Percentiles rank a stretch among this genome's conserved stretches.
Evolutionary conservation across 2,888 invertebrate species (phyloP).

Genomic region (Diaphora mendica): DNA sequence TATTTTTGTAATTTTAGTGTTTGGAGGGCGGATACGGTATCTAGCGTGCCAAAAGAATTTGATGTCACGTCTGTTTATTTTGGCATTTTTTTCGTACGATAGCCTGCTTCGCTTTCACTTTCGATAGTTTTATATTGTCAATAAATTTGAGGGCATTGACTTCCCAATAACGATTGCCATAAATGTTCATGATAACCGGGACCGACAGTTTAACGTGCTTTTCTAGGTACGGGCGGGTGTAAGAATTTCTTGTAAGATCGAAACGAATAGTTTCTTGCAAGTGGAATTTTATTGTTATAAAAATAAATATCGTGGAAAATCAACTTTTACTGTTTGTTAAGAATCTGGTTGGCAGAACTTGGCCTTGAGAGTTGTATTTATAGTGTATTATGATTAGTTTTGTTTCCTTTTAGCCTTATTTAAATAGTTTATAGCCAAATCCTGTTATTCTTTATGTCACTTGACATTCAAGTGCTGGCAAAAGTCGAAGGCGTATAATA

Average conservation of each 20-base stretch:
- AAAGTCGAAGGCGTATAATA: no score
- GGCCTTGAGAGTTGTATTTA: background rate
- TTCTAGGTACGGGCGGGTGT: no score
- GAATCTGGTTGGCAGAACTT: background rate
- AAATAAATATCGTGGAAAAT: background rate
- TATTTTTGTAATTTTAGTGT: background rate
- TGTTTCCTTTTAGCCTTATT: background rate
- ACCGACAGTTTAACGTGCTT: no score
- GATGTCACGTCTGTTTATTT: conserved; percentile 14
- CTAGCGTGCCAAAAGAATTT: conserved; percentile 13
- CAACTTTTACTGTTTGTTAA: background rate
- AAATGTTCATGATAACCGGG: no score
- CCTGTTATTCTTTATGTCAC: no score
- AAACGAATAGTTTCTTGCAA: no score
- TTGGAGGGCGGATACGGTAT: conserved; percentile 8
- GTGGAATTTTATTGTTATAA: background rate
- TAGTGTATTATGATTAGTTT: background rate
- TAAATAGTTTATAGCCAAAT: no score
- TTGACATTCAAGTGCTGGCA: no score
- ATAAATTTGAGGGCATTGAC: no score
- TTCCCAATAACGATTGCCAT: no score
- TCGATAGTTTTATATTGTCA: background rate
- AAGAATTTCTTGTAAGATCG: no score
- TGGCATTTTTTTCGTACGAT: background rate
- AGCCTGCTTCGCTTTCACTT: conserved; percentile 14